Conservation (phyloP, 2,888 invertebrate genomes). For the Heliconius charithonia region DNA sequence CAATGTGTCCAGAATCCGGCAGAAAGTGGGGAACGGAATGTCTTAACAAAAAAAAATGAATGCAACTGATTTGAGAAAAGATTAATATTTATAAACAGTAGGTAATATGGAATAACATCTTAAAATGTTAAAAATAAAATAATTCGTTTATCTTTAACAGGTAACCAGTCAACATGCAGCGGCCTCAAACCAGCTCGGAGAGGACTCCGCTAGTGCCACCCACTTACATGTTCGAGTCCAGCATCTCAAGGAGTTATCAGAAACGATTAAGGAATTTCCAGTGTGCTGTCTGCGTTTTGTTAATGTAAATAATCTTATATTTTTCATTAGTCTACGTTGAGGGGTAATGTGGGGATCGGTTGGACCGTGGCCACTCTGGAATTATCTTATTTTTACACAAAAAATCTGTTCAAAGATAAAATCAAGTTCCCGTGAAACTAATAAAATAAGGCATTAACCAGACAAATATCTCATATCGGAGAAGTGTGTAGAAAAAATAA, state of each 20-base stretch:
- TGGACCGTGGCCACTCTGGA: too few species aligned
- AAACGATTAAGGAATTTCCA: constrained; percentile 84
- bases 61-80: too few species aligned
- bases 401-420: too few species aligned
- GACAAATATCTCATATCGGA: too few species aligned
- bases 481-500: too few species aligned
- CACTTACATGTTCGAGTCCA: constrained; percentile 80
- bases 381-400: too few species aligned
- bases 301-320: constrained; percentile 86
- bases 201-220: constrained; percentile 82
- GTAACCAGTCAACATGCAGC: constrained; percentile 60
- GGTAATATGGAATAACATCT: background rate
- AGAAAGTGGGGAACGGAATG: too few species aligned
- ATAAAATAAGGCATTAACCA: too few species aligned
- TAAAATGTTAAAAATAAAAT: background rate
- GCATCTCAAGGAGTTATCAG: constrained; percentile 76
- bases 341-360: background rate
- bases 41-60: too few species aligned
- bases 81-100: background rate
- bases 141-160: constrained; percentile 14
- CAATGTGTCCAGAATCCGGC: too few species aligned
- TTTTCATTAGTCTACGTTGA: background rate
- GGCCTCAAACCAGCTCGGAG: constrained; percentile 70
- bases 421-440: too few species aligned
- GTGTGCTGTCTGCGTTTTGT: constrained; percentile 87